A percentile compares a stretch with the other conserved stretches of the same genome.
Evolutionary conservation across 2,797 vertebrate species (phyloP).

Genomic region (Crocodylus rhombifer): DNA sequence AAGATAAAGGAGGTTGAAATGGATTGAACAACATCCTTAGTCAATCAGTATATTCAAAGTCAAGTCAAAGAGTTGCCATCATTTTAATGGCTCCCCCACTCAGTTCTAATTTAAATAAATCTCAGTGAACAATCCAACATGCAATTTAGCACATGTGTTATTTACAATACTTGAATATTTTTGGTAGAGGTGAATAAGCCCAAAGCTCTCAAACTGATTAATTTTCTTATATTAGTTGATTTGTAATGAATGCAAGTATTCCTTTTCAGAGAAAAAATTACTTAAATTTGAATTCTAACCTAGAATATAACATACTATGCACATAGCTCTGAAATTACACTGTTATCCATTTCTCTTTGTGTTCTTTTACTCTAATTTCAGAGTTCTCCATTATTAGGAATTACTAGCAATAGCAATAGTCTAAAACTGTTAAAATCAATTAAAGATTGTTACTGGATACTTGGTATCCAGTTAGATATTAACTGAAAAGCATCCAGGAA

Average conservation of each 20-base stretch:
- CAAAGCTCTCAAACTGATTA: slow-evolving; percentile 6
- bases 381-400: background rate
- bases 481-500: too few relatives aligned
- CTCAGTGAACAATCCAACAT: slow-evolving; percentile 29
- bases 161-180: slow-evolving; percentile 33
- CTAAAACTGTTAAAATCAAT: slow-evolving; percentile 27
- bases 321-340: background rate
- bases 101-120: slow-evolving; percentile 23
- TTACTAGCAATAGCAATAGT: slow-evolving; percentile 28
- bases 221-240: background rate
- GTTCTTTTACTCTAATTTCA: background rate
- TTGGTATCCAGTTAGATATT: background rate
- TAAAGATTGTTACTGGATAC: slow-evolving; percentile 6
- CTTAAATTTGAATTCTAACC: background rate
- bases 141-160: background rate
- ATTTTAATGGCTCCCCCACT: slow-evolving; percentile 25
- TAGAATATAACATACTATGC: rapidly evolving
- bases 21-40: background rate
- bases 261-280: background rate
- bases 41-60: background rate
- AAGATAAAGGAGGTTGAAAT: background rate
- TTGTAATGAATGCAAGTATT: slow-evolving; percentile 15
- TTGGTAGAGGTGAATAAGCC: slow-evolving; percentile 18
- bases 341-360: background rate
- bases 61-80: slow-evolving; percentile 8